Percentiles rank a stretch among this genome's conserved stretches.
Evolutionary conservation across 2,888 invertebrate species (phyloP).

Genomic region (Odontothrips loti): DNA sequence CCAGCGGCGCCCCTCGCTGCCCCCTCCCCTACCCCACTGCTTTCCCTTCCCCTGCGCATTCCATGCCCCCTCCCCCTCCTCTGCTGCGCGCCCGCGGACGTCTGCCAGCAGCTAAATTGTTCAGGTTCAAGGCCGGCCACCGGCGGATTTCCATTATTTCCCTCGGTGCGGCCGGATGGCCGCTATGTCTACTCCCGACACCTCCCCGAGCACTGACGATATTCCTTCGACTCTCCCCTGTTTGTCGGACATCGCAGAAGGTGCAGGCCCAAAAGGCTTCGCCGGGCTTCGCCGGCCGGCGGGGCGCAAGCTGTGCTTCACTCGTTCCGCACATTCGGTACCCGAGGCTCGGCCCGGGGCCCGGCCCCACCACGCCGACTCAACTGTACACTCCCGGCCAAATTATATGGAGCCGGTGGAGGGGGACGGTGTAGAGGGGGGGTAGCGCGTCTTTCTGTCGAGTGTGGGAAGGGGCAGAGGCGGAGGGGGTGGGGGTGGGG

Average conservation of each 20-base stretch:
- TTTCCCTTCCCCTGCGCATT: neutral
- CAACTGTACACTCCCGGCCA: neutral
- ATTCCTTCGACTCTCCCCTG: too few relatives aligned
- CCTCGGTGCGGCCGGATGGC: neutral
- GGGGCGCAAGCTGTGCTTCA: too few relatives aligned
- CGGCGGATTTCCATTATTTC: conserved; percentile 8
- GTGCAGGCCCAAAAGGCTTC: neutral
- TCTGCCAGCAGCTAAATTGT: conserved; percentile 2
- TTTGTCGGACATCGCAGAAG: neutral
- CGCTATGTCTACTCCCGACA: too few relatives aligned
- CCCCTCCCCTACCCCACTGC: neutral
- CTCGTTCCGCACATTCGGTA: neutral
- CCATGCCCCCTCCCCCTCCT: neutral
- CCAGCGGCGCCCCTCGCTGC: neutral
- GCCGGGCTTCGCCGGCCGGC: neutral
- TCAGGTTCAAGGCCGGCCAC: conserved; percentile 8
- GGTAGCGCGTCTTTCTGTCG: neutral
- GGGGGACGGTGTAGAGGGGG: neutral
- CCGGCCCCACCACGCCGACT: neutral
- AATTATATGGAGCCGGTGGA: neutral
- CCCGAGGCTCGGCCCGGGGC: neutral
- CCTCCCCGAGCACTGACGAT: too few relatives aligned
- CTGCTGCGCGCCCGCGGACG: neutral
- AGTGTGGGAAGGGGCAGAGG: neutral
- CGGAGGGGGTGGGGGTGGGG: neutral